These are phyloP conservation scores for Scelioninae gen. 2 DNA, from an alignment of 2,888 invertebrate species.

Conservation along the genomic window DNA sequence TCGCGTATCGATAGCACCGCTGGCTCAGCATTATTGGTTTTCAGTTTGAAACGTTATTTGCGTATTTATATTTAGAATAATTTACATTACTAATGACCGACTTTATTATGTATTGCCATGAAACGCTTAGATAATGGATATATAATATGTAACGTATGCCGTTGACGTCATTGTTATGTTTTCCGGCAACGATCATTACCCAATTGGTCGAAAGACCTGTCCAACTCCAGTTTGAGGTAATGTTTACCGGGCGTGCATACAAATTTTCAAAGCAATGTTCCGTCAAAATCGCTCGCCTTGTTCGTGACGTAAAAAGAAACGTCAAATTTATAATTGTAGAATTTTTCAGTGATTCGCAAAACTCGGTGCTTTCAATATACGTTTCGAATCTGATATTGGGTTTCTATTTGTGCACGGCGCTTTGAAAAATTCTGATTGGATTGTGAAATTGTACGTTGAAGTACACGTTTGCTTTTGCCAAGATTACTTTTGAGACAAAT, in stretches of 20 bases:
- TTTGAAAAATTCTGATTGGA: no score
- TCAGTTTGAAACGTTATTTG: slow-evolving; percentile 29
- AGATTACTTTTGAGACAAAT: no score
- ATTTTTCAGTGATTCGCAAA: slow-evolving; percentile 31
- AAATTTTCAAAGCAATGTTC: no score
- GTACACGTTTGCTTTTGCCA: no score
- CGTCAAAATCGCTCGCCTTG: neutral
- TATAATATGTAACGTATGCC: slow-evolving; percentile 7
- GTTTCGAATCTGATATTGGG: slow-evolving; percentile 26
- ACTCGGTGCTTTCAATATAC: slow-evolving; percentile 14
- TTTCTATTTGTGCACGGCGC: no score
- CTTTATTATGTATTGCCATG: slow-evolving; percentile 25
- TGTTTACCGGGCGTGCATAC: no score
- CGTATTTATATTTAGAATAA: slow-evolving; percentile 37
- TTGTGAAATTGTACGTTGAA: no score
- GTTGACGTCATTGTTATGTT: slow-evolving; percentile 16
- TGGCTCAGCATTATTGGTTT: slow-evolving; percentile 28
- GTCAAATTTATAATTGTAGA: slow-evolving; percentile 29
- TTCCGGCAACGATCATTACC: slow-evolving; percentile 17
- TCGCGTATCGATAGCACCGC: slow-evolving; percentile 27
- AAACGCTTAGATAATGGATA: slow-evolving; percentile 16
- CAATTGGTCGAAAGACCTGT: neutral
- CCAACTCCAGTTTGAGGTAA: neutral
- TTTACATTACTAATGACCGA: slow-evolving; percentile 33
- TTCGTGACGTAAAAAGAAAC: slow-evolving; percentile 20